Evolutionary conservation across 2,797 vertebrate genomes (phyloP), one percentile per base, ranked within the genome.

Genomic region (Hyperoplus lanceolatus): DNA sequence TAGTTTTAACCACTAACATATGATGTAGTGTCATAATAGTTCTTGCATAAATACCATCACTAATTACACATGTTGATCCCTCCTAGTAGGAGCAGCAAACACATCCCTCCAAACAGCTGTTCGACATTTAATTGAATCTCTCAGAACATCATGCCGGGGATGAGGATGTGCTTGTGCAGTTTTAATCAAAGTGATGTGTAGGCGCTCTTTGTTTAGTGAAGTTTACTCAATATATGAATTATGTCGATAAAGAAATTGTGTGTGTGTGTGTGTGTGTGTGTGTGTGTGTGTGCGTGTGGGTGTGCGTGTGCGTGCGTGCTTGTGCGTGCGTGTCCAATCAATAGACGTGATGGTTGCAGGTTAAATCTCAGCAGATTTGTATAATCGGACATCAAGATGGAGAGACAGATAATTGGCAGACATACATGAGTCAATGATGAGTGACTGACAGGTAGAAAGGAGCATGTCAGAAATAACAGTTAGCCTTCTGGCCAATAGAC

Each of bases 201-300:
- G 62, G 9, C 45, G 63, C 45, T 63, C 60, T 83, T 78, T 71
- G 62, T 83, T 75, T 75, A 54, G 43, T 84, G 90, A 91, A 62
- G 66, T 73, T 73, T 82, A 85, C 91, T 91, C 92, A 88, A 90
- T 93, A 81, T 39, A 18, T 63, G 46, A 84, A 49, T 74, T 77
- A 87, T 78, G 65, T 69, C 84, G 76, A 85, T 84, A 55, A 51
- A 61, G 51, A 15, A 56, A 60, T 57, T 75, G 61, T 75, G 8
- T 75, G 42, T 53, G 59, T 51, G 55, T 77, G 49, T 41, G 51
- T 41, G 38, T 41, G 38, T 55, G 53, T 56, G 54, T 56, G 21
- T 56, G 54, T 56, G 54, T 59, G 38, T 41, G 38, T 55, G 53
- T 56, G 54, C 38, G 21, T 56, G 54, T 56, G 54, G 73, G 61